These are phyloP conservation scores for Prietella phreatophila DNA, from an alignment of 2,113 vertebrate species.

Conservation along the genomic window DNA sequence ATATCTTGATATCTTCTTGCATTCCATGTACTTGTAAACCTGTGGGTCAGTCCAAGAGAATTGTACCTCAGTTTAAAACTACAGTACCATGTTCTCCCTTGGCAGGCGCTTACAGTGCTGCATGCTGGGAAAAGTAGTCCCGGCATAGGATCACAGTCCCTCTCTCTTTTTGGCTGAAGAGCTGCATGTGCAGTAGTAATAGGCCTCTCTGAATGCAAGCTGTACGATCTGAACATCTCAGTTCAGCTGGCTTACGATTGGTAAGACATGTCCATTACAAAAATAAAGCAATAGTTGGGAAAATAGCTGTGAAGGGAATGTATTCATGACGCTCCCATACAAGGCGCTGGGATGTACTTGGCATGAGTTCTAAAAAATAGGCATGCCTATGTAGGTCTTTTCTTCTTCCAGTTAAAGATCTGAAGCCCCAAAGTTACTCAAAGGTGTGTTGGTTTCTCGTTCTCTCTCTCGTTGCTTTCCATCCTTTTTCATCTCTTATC, in stretches of 20 bases:
- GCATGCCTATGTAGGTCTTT: not conserved
- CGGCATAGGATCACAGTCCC: constrained; percentile 32
- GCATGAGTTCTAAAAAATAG: constrained; percentile 25
- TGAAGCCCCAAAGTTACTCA: not conserved
- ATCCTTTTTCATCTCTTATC: not conserved
- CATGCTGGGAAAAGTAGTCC: constrained; percentile 68
- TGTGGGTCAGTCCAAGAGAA: constrained; percentile 11
- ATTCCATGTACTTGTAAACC: constrained; percentile 24
- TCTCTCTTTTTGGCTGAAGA: constrained; percentile 69
- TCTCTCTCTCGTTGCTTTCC: not conserved
- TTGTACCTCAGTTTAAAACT: constrained; percentile 62
- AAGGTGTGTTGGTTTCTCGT: not conserved
- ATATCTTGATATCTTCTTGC: constrained; percentile 3
- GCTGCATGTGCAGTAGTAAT: constrained; percentile 76
- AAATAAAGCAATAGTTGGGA: constrained; percentile 43
- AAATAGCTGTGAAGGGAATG: constrained; percentile 41
- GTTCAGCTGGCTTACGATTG: constrained; percentile 51
- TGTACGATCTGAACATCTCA: constrained; percentile 54
- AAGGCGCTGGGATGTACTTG: constrained; percentile 21
- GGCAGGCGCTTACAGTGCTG: constrained; percentile 57
- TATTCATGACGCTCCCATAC: constrained; percentile 17
- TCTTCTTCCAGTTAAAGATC: constrained; percentile 44
- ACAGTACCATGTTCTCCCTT: constrained; percentile 66
- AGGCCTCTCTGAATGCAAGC: constrained; percentile 73
- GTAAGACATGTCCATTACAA: constrained; percentile 38